Evolutionary conservation across 2,113 vertebrate species (phyloP).

Genomic region (Podiceps cristatus): DNA sequence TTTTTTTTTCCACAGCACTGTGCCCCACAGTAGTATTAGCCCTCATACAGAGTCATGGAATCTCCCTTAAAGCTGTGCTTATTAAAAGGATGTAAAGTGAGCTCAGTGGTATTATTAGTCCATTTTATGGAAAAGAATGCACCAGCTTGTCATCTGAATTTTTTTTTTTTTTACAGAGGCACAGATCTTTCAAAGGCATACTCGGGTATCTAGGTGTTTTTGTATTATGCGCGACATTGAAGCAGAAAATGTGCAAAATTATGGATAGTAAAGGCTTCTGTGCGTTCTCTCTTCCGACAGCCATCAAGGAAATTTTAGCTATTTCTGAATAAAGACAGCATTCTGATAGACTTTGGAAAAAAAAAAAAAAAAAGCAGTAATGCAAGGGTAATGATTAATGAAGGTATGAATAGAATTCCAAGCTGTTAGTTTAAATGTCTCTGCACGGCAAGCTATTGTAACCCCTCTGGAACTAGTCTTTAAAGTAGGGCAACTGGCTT

Average conservation of each 20-base stretch:
- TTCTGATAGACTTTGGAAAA: neutral
- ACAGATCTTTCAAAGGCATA: neutral
- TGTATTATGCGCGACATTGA: neutral
- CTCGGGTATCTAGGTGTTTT: neutral
- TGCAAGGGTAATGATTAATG: neutral
- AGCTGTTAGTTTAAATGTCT: neutral
- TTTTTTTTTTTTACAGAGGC: neutral
- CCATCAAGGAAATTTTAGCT: neutral
- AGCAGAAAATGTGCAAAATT: neutral
- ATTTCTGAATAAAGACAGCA: neutral
- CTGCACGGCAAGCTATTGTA: neutral
- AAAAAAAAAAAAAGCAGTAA: neutral
- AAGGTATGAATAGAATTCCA: neutral
- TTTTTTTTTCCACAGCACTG: neutral
- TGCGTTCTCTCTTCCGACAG: neutral
- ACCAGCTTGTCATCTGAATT: neutral
- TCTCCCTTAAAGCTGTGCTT: neutral
- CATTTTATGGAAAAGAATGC: neutral
- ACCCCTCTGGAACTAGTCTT: neutral
- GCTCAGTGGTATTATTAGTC: neutral
- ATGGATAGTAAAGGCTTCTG: neutral
- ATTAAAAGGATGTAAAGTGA: neutral
- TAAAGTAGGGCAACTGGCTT: neutral
- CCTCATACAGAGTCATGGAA: fast-evolving
- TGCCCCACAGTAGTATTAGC: neutral